A percentile compares a stretch with the other conserved stretches of the same genome.
These are phyloP conservation scores for Drosophila longiperda DNA, from an alignment of 2,888 invertebrate genomes.

Conservation along the genomic window DNA sequence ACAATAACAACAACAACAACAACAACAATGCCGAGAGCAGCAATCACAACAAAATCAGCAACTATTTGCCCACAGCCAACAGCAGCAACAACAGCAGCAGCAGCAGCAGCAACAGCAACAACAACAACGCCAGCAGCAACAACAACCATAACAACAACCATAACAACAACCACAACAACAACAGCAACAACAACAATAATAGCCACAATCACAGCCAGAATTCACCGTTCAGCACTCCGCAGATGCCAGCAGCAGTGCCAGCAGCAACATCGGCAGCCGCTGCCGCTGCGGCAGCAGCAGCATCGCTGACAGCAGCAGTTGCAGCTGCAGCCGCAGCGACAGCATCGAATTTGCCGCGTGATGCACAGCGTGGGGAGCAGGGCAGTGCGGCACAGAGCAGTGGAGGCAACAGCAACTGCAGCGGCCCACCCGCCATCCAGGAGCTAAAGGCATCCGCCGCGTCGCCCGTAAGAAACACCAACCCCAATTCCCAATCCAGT, in stretches of 20 bases:
- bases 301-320: constrained; percentile 64
- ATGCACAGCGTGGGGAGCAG: constrained; percentile 20
- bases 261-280: constrained; percentile 58
- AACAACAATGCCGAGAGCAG: constrained; percentile 63
- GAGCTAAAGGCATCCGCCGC: constrained; percentile 84
- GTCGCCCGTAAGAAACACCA: constrained; percentile 85
- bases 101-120: constrained; percentile 43
- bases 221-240: constrained; percentile 70
- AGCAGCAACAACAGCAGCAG: constrained; percentile 41
- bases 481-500: constrained; percentile 67
- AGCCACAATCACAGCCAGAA: constrained; percentile 56
- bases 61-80: constrained; percentile 69
- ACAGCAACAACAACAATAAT: constrained; percentile 37
- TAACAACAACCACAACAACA: constrained; percentile 39
- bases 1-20: constrained; percentile 65
- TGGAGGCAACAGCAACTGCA: constrained; percentile 44
- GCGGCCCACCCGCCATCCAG: constrained; percentile 83
- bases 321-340: constrained; percentile 62
- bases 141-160: constrained; percentile 33
- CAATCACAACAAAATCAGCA: constrained; percentile 65
- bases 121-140: constrained; percentile 27
- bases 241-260: constrained; percentile 54
- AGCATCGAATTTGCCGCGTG: constrained; percentile 35
- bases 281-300: constrained; percentile 63
- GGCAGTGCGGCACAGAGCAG: constrained; percentile 12